A percentile compares a stretch with the other conserved stretches of the same genome.
These are phyloP conservation scores for Tokudaia tokunoshimensis DNA, from an alignment of 2,797 vertebrate species.

Conservation along the genomic window DNA sequence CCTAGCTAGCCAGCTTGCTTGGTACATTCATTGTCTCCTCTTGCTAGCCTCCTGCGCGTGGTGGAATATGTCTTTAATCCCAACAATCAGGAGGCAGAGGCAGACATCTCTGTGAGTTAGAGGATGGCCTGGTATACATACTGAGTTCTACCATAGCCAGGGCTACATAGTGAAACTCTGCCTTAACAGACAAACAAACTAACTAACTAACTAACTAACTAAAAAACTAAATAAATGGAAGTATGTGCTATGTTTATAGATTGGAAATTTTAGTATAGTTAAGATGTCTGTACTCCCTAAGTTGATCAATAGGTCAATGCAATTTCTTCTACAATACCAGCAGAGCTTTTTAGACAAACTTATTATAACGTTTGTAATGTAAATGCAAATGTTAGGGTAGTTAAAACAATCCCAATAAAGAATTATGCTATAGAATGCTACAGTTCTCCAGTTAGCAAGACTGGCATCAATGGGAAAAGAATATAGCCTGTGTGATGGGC, in stretches of 20 bases:
- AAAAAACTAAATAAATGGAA: neutral
- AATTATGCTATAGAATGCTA: neutral
- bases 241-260: neutral
- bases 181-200: neutral
- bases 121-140: neutral
- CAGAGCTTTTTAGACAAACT: neutral
- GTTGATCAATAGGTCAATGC: neutral
- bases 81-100: neutral
- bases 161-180: neutral
- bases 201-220: neutral
- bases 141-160: neutral
- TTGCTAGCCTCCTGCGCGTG: neutral
- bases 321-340: conserved; percentile 32
- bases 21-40: neutral
- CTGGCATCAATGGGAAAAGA: neutral
- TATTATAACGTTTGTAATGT: neutral
- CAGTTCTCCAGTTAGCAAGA: neutral
- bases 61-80: neutral
- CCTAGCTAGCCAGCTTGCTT: neutral
- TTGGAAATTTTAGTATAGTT: conserved; percentile 1
- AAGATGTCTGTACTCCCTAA: neutral
- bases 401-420: neutral
- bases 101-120: neutral
- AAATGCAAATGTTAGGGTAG: neutral
- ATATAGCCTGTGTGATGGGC: neutral